Percentiles rank a stretch among this genome's conserved stretches.
Evolutionary conservation across 2,113 vertebrate genomes (phyloP).

Genomic region (Craseonycteris thonglongyai): DNA sequence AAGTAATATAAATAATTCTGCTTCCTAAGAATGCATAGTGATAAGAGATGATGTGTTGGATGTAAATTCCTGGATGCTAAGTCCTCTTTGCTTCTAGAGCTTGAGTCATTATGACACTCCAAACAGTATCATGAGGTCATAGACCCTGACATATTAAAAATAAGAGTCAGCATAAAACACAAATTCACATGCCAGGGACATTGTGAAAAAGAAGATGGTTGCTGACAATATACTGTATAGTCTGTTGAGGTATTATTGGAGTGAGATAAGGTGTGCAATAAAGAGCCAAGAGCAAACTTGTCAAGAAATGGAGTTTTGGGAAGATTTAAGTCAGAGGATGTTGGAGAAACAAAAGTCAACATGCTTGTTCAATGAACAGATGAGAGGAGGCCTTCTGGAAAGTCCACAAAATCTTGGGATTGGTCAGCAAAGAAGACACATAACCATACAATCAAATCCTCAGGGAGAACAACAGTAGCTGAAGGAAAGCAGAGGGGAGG

Average conservation of each 20-base stretch:
- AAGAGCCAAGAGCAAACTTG: background rate
- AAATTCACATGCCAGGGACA: background rate
- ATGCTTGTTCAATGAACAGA: background rate
- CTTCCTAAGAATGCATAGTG: background rate
- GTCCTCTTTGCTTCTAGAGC: background rate
- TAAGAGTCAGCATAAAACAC: background rate
- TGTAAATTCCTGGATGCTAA: background rate
- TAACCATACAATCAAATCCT: background rate
- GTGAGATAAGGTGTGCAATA: background rate
- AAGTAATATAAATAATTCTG: conserved; percentile 19
- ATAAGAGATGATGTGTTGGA: background rate
- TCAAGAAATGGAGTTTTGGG: background rate
- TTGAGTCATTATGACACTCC: background rate
- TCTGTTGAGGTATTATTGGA: background rate
- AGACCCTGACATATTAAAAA: background rate
- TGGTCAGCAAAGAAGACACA: background rate
- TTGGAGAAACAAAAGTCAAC: background rate
- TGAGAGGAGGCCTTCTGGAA: background rate
- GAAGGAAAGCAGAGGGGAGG: background rate
- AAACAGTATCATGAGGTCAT: background rate
- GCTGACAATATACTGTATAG: background rate
- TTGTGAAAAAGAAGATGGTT: background rate
- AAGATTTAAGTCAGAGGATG: background rate
- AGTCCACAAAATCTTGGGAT: background rate
- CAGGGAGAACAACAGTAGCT: background rate